Evolutionary conservation across 1,140 invertebrate species (phyloP), one percentile per base, ranked within the genome.

Genomic region (Hyles euphorbiae): DNA sequence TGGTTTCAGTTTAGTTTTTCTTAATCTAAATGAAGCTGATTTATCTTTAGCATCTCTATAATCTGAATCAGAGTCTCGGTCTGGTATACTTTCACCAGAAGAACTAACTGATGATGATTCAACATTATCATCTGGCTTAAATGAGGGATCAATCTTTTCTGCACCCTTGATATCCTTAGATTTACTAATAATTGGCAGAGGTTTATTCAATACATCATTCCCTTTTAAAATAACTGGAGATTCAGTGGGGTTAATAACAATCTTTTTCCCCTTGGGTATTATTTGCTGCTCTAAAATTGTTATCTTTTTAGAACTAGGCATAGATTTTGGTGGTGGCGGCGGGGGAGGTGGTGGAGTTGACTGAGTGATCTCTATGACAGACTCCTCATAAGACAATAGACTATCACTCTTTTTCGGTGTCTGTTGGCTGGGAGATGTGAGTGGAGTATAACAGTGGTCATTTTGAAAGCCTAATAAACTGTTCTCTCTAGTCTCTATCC

Each of bases 371-470:
- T 88, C 78, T 74, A 87, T 81, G 51, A 87, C 72, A 7, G 83
- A 76, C 60, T 89, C 83, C 75, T 82, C 78, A 81, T 77, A 85
- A 54, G 63, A 64, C 57, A 68, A 48, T 57, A 72, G 78, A 62
- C 62, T 67, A 9, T 88, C 83, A 74, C 56, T 82, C 55, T 64
- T 71, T 61, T 81, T 76, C 55, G 80, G 76, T 52, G 76, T 47
- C 12, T 83, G 75, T 70, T 91, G 90, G 66, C 86, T 90, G 11
- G 91, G 90, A 12, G 91, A 91, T 49, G 89, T 92, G 40, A 91
- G 89, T 12, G 91, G 89, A 56, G 92, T 93, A 68, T 93, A 93
- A 67, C 93, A 93, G 75, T 93, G 93, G 77, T 93, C 93, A 83
- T 93, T 92, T 69, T 89, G 89, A 58, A 93, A 91, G 52, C 89